Percentiles rank a stretch among this genome's conserved stretches.
phyloP scores from a whole-genome alignment of 2,888 invertebrate genomes.

The Drepanosiphum platanoidis region DNA sequence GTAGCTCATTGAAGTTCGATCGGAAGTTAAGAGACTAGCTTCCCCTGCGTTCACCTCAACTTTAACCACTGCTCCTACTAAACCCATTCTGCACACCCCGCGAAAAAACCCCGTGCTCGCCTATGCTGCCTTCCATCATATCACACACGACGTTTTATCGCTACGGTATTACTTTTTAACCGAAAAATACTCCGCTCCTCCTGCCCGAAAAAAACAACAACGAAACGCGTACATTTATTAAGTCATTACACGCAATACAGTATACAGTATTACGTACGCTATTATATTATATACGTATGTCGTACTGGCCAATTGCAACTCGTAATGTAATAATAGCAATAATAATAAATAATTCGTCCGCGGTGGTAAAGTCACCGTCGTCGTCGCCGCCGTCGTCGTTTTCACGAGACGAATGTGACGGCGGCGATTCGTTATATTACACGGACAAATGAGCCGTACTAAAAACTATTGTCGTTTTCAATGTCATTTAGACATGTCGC shows the following conservation, averaged over 20 bases:
- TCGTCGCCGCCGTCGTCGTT: neutral
- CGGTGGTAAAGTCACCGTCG: neutral
- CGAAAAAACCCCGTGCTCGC: too few relatives aligned
- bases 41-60: too few relatives aligned
- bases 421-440: constrained; percentile 21
- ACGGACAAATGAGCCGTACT: constrained; percentile 44
- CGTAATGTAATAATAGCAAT: neutral
- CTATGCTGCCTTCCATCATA: too few relatives aligned
- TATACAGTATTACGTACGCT: neutral
- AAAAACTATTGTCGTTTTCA: constrained; percentile 56
- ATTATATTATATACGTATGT: neutral
- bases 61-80: too few relatives aligned
- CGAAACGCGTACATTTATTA: neutral
- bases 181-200: too few relatives aligned
- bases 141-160: too few relatives aligned
- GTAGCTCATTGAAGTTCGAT: too few relatives aligned
- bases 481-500: constrained; percentile 35
- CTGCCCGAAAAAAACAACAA: neutral
- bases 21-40: too few relatives aligned
- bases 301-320: neutral
- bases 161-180: too few relatives aligned
- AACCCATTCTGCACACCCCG: too few relatives aligned
- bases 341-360: constrained; percentile 8
- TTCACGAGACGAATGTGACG: constrained; percentile 6
- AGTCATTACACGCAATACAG: neutral